phyloP scores from a whole-genome alignment of 2,888 invertebrate genomes.

The Thera obeliscata region DNA sequence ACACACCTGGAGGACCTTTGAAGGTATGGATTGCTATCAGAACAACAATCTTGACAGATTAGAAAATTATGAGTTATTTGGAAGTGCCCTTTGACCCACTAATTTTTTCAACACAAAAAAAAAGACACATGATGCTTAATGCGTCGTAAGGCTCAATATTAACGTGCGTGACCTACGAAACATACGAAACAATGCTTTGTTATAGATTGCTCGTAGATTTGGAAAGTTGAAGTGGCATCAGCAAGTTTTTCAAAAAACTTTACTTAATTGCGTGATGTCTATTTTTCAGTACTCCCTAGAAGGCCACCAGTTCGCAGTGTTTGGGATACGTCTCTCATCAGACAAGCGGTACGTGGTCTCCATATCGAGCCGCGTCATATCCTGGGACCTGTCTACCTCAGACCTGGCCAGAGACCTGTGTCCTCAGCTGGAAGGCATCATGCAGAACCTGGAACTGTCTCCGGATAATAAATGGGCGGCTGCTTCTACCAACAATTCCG shows the following conservation, averaged over 20 bases:
- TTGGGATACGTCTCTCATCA: constrained; percentile 94
- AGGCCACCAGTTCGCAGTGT: constrained; percentile 99
- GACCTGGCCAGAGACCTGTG: constrained; percentile 97
- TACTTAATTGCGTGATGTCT: neutral
- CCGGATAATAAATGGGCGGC: constrained; percentile 98
- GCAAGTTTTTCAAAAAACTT: too few species aligned
- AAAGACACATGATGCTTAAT: too few species aligned
- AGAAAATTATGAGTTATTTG: neutral
- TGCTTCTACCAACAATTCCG: constrained; percentile 97
- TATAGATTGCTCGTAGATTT: too few species aligned
- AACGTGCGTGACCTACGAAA: too few species aligned
- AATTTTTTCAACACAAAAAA: too few species aligned
- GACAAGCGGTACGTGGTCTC: constrained; percentile 97
- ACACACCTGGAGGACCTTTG: constrained; percentile 99
- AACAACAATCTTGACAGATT: neutral
- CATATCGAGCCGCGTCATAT: constrained; percentile 97
- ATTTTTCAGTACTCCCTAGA: constrained; percentile 94
- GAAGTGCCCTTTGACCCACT: too few species aligned
- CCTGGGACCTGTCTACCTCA: constrained; percentile 98
- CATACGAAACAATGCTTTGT: too few species aligned
- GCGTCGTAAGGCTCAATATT: too few species aligned
- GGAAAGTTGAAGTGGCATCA: too few species aligned
- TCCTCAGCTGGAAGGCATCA: constrained; percentile 96
- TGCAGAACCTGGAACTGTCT: constrained; percentile 96
- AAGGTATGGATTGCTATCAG: constrained; percentile 84